Base-by-base conservation (phyloP, 2,113 vertebrate species). In the Mesitornis unicolor region DNA sequence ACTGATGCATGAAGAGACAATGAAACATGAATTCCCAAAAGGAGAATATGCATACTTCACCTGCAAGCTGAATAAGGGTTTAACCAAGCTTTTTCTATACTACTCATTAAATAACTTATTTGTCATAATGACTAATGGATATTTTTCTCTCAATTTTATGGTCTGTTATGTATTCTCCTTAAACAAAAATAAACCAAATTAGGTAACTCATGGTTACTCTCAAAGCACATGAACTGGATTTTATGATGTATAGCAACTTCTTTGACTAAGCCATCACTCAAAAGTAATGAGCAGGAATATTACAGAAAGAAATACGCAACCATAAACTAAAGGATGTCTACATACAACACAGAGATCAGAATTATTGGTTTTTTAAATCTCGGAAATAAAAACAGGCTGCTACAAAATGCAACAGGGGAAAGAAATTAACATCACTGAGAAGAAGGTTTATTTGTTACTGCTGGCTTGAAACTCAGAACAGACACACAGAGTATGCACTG, bases 171-270 rank as follows among this genome's bases (percentile, higher is more conserved):
- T 97, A 94, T 97, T 95, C 88, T 97, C 97, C 97, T 97, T 97
- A 97, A 97, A 95, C 57, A 97, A 97, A 98, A 98, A 96, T 94
- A 98, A 97, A 96, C 93, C 93, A 96, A 96, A 97, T 96, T 97
- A 97, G 92, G 94, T 90, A 97, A 96, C 97, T 97, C 92, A 96
- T 94, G 97, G 92, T 95, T 97, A 97, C 96, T 85, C 93, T 95
- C 95, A 97, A 95, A 98, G 96, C 97, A 97, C 94, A 93, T 47
- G 89, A 95, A 97, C 95, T 95, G 98, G 98, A 98, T 97, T 95
- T 97, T 97, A 97, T 78, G 97, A 97, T 95, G 94, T 89, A 98
- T 96, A 97, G 85, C 95, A 97, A 98, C 93, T 98, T 98, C 95
- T 97, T 54, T 96, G 90, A 96, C 93, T 96, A 97, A 98, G 96